A percentile compares a stretch with the other conserved stretches of the same genome.
Evolutionary conservation across 2,888 invertebrate genomes (phyloP).

Genomic region (Syrphus vitripennis): DNA sequence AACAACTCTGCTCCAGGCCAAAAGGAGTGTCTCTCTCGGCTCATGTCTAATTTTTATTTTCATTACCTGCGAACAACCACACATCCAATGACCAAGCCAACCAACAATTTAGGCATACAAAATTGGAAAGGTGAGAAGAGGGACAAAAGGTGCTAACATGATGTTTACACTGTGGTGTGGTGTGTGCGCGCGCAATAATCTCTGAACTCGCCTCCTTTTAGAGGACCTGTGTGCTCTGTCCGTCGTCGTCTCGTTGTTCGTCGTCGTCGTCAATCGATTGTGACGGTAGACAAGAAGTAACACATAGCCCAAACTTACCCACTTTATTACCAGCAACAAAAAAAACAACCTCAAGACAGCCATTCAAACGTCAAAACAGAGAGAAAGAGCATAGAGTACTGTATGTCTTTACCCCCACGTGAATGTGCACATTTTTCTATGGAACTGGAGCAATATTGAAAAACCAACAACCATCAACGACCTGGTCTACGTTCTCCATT

Average conservation of each 20-base stretch:
- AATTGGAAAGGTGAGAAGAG: conserved; percentile 32
- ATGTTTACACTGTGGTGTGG: not conserved
- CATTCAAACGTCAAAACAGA: conserved; percentile 24
- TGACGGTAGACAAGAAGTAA: conserved; percentile 12
- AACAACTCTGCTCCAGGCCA: conserved; percentile 42
- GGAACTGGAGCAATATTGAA: conserved; percentile 56
- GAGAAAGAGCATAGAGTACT: not conserved
- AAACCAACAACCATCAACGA: conserved; percentile 35
- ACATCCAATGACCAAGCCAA: no score
- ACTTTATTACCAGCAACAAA: not conserved
- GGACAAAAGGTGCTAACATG: conserved; percentile 15
- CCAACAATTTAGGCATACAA: not conserved
- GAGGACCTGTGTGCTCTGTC: conserved; percentile 14
- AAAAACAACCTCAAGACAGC: not conserved
- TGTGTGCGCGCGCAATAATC: not conserved
- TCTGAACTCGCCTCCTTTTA: conserved; percentile 42
- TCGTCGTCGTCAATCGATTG: conserved; percentile 3
- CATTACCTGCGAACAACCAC: not conserved
- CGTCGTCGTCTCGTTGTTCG: no score
- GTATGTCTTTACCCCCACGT: conserved; percentile 56
- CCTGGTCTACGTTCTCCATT: conserved; percentile 30
- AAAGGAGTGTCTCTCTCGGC: conserved; percentile 59
- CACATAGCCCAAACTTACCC: not conserved
- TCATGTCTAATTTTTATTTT: conserved; percentile 14
- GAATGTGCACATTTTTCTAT: conserved; percentile 14